These are phyloP conservation scores for Lepidothrix coronata DNA, from an alignment of 2,113 vertebrate species.

Conservation along the genomic window DNA sequence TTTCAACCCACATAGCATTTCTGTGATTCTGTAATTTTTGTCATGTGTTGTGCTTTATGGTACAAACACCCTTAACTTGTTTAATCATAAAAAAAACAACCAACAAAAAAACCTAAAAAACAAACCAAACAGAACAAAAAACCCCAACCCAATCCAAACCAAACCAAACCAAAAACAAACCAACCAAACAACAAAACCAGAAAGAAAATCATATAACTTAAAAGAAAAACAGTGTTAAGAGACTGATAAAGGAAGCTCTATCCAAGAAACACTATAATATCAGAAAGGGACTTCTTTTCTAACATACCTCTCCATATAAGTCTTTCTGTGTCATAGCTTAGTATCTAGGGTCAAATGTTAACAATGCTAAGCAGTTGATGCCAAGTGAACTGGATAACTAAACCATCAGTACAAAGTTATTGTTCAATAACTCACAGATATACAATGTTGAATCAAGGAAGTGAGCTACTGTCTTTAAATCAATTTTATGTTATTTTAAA, in stretches of 20 bases:
- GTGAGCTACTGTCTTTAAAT: background rate
- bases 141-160: background rate
- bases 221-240: background rate
- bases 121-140: background rate
- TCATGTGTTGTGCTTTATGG: background rate
- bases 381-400: background rate
- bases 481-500: background rate
- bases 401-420: fast-evolving
- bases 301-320: background rate
- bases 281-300: background rate
- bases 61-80: background rate
- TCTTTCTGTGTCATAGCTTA: background rate
- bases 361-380: background rate
- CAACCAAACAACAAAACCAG: fast-evolving
- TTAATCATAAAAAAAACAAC: background rate
- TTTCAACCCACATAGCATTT: background rate
- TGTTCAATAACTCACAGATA: background rate
- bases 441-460: background rate
- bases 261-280: background rate
- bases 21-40: background rate
- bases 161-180: background rate
- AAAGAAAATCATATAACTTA: background rate
- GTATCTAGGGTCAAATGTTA: background rate
- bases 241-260: background rate
- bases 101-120: background rate